Evolutionary conservation across 2,113 vertebrate species (phyloP).

Genomic region (Sitta europaea): DNA sequence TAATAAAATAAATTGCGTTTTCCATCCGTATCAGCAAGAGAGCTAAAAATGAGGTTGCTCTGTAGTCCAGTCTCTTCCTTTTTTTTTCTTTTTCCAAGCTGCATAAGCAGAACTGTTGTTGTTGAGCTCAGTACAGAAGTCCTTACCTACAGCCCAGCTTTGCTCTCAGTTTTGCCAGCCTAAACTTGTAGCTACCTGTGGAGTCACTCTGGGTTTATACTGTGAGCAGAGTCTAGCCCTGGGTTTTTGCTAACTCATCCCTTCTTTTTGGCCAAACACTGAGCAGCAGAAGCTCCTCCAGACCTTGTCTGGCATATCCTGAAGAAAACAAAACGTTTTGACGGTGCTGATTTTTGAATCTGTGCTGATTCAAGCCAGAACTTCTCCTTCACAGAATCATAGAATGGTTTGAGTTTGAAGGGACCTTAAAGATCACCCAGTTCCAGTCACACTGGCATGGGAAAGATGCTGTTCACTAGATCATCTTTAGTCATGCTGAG

Average conservation of each 20-base stretch:
- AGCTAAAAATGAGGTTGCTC: background rate
- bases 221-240: background rate
- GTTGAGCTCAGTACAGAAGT: background rate
- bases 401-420: background rate
- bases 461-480: background rate
- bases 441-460: background rate
- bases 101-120: background rate
- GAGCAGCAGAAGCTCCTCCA: background rate
- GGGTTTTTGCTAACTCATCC: background rate
- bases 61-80: background rate
- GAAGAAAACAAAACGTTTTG: background rate
- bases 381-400: background rate
- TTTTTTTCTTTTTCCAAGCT: background rate
- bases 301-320: background rate
- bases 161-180: background rate
- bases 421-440: background rate
- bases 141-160: background rate
- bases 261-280: background rate
- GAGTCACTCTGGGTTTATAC: background rate
- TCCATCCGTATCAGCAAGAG: background rate
- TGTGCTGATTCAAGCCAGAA: background rate
- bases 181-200: background rate
- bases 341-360: background rate
- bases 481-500: background rate
- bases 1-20: background rate